A percentile compares a stretch with the other conserved stretches of the same genome.
phyloP scores from a whole-genome alignment of 2,888 invertebrate species.

The Sesia apiformis region DNA sequence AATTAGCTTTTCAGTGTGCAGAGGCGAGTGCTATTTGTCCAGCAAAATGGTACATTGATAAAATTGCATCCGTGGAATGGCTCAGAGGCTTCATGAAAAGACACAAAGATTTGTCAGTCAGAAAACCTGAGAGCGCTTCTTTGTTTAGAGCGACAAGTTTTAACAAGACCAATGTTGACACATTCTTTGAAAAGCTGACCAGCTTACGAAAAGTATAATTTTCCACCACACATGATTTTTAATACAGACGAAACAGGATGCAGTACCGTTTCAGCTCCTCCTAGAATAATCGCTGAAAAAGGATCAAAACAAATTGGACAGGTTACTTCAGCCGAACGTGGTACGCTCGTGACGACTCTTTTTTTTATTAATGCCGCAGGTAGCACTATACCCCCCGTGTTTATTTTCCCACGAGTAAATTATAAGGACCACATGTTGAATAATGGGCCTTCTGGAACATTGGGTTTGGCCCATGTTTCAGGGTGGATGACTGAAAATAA shows the following conservation, averaged over 20 bases:
- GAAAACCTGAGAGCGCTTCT: conserved; percentile 12
- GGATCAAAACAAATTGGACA: conserved; percentile 13
- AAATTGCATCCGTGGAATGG: conserved; percentile 11
- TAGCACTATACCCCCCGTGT: conserved; percentile 10
- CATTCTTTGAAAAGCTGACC: conserved; percentile 10
- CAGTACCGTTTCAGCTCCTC: conserved; percentile 10
- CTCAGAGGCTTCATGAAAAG: conserved; percentile 10
- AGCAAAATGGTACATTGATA: conserved; percentile 7
- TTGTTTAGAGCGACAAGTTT: conserved; percentile 10
- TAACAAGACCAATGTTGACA: conserved; percentile 8
- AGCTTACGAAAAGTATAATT: conserved; percentile 5
- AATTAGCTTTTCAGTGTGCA: conserved; percentile 11
- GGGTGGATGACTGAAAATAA: conserved; percentile 14
- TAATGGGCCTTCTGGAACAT: conserved; percentile 11
- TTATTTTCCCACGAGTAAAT: conserved; percentile 10
- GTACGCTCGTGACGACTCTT: conserved; percentile 6
- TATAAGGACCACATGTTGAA: conserved; percentile 12
- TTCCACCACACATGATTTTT: conserved; percentile 4
- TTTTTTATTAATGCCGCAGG: conserved; percentile 11
- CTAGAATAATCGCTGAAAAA: conserved; percentile 11
- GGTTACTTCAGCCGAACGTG: conserved; percentile 9
- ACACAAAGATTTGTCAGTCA: conserved; percentile 7
- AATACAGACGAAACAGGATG: conserved; percentile 9
- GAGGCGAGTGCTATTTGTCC: conserved; percentile 8
- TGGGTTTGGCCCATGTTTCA: conserved; percentile 10